Base-by-base conservation (phyloP, 35 echinoderm and acorn worm genomes). In the Anneissia japonica region DNA sequence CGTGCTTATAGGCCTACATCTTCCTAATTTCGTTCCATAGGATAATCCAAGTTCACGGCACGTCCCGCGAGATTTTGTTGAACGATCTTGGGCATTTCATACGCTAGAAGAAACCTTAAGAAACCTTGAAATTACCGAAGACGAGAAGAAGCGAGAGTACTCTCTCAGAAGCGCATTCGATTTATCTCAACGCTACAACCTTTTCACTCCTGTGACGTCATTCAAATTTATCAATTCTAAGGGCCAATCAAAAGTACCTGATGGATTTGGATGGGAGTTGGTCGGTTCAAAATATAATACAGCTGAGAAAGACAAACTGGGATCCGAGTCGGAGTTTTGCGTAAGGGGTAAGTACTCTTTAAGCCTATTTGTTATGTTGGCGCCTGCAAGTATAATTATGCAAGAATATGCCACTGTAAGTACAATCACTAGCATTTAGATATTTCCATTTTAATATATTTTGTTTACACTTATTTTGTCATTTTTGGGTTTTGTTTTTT, bases 11-110 rank as follows among this genome's bases (percentile, higher is more conserved):
- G 4, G 16, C 40, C 4, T 7, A 45, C 40, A 7, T 45, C 40
- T 45, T 45, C 40, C 16, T n/a, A n/a, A n/a, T 64, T 6, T 23
- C 51, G 1, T 23, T 23, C 1, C 26, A 64, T 23, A 64, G 51
- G 26, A 64, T 64, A 9, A 9, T 64, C 51, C 51, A 23, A 45
- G 40, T 16, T 64, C 51, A 16, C 51, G 80, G 35, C 80, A 87
- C 34, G 87, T 93, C 12, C 91, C 94, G 23, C 79, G 38, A 51
- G 79, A 93, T 80, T 93, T 92, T 77, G 77, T 86, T 43, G 94
- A 93, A 72, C 94, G 94, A 37, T 93, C 94, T 30, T 92, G 88
- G 83, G 94, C 94, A 84, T 91, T 97, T 76, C 88, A 93, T 55
- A 90, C 91, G 31, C 81, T 93, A 35, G 80, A 80, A 34, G 85